phyloP scores from a whole-genome alignment of 2,888 invertebrate genomes.

The Drosophila fulvimacula region DNA sequence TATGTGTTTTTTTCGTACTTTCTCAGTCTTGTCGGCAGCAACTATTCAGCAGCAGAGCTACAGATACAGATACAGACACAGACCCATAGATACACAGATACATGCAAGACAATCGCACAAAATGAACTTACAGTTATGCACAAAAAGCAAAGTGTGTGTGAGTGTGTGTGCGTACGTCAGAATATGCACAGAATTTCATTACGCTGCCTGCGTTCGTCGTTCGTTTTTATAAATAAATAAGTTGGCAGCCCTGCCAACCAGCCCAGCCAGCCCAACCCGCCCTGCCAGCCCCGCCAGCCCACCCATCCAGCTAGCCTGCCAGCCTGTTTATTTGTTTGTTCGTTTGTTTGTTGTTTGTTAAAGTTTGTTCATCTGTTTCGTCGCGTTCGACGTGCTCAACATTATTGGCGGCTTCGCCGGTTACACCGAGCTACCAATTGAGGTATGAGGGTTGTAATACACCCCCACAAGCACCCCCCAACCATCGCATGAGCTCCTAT shows the following conservation, averaged over 20 bases:
- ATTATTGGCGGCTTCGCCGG: conserved; percentile 47
- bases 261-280: conserved; percentile 1
- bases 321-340: conserved; percentile 33
- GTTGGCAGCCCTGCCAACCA: conserved; percentile 55
- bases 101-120: conserved; percentile 61
- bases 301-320: conserved; percentile 6
- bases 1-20: not conserved
- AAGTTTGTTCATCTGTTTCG: conserved; percentile 74
- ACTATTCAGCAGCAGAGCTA: conserved; percentile 51
- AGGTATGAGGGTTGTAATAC: not conserved
- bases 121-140: conserved; percentile 68
- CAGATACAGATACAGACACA: conserved; percentile 15
- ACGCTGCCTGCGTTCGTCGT: conserved; percentile 47
- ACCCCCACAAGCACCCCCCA: not conserved
- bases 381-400: conserved; percentile 68
- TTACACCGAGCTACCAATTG: conserved; percentile 2
- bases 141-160: conserved; percentile 30
- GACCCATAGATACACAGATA: conserved; percentile 26
- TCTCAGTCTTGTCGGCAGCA: conserved; percentile 17
- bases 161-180: conserved; percentile 46
- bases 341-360: conserved; percentile 68
- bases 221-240: conserved; percentile 68
- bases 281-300: conserved; percentile 23
- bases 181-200: conserved; percentile 79
- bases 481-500: not conserved